Evolutionary conservation across 2,888 invertebrate genomes (phyloP).

Genomic region (Eremobia ochroleuca): DNA sequence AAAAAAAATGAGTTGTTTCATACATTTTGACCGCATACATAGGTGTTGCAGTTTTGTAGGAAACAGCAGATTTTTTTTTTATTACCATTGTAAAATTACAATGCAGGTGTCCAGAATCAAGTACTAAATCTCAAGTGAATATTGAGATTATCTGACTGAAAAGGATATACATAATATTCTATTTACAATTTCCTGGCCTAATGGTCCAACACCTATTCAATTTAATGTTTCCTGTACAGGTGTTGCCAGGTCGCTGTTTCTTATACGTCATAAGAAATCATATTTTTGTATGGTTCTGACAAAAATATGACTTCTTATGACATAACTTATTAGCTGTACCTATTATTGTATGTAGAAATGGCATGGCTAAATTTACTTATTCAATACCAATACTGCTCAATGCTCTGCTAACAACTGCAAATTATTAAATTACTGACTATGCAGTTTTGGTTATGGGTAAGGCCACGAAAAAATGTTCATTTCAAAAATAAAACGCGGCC

Average conservation of each 20-base stretch:
- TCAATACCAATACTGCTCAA: neutral
- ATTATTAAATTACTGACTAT: neutral
- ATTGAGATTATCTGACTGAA: neutral
- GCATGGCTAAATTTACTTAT: neutral
- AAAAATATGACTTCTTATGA: too few relatives aligned
- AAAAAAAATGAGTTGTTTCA: too few relatives aligned
- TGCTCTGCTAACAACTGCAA: neutral
- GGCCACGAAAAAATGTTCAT: too few relatives aligned
- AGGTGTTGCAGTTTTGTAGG: too few relatives aligned
- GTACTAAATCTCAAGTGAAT: too few relatives aligned
- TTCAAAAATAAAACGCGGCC: too few relatives aligned
- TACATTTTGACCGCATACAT: too few relatives aligned
- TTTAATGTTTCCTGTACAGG: neutral
- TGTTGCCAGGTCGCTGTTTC: neutral
- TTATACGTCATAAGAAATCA: neutral
- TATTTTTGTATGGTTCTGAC: too few relatives aligned
- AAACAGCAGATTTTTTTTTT: too few relatives aligned
- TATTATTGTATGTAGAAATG: neutral
- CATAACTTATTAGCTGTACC: neutral
- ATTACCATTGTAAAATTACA: too few relatives aligned
- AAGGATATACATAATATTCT: neutral
- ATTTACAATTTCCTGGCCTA: slow-evolving; percentile 10
- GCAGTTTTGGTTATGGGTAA: neutral
- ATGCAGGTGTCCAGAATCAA: too few relatives aligned
- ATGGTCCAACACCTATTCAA: neutral